These are phyloP conservation scores for Hirtodrosophila alboralis DNA, from an alignment of 2,888 invertebrate species.

Conservation along the genomic window DNA sequence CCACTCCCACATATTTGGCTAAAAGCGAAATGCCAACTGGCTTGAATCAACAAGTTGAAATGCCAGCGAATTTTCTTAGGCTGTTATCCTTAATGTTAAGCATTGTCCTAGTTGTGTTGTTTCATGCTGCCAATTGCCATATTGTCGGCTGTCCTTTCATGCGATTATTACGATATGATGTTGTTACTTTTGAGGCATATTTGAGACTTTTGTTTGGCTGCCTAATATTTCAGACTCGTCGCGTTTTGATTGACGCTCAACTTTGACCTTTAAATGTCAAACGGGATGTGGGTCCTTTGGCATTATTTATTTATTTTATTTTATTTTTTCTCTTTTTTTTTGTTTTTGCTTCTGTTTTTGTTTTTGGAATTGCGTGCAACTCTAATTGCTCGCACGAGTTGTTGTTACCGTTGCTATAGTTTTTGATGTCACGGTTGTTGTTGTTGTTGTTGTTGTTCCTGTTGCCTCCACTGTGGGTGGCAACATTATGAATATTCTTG, in stretches of 20 bases:
- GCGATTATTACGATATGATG: conserved; percentile 35
- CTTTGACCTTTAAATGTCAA: conserved; percentile 77
- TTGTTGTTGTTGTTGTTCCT: conserved; percentile 18
- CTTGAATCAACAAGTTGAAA: conserved; percentile 58
- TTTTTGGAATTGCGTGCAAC: conserved; percentile 33
- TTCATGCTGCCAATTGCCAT: conserved; percentile 3
- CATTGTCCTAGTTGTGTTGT: conserved; percentile 22
- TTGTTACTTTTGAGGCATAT: conserved; percentile 6
- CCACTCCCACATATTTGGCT: conserved; percentile 24
- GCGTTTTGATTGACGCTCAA: conserved; percentile 64
- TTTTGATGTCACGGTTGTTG: too few species aligned
- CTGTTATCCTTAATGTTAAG: conserved; percentile 27
- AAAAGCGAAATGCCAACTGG: conserved; percentile 31
- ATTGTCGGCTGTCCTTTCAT: conserved; percentile 7
- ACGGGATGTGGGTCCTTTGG: conserved; percentile 31
- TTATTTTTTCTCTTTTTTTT: not conserved
- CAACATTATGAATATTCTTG: conserved; percentile 37
- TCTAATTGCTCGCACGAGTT: conserved; percentile 45
- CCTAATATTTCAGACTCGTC: conserved; percentile 41
- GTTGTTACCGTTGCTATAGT: conserved; percentile 20
- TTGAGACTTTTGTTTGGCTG: conserved; percentile 20
- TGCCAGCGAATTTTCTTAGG: conserved; percentile 33
- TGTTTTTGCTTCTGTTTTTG: conserved; percentile 6
- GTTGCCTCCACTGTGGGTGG: conserved; percentile 34
- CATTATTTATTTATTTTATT: conserved; percentile 3